A percentile compares a stretch with the other conserved stretches of the same genome.
phyloP scores from a whole-genome alignment of 2,113 vertebrate genomes.

The Platysteira castanea region DNA sequence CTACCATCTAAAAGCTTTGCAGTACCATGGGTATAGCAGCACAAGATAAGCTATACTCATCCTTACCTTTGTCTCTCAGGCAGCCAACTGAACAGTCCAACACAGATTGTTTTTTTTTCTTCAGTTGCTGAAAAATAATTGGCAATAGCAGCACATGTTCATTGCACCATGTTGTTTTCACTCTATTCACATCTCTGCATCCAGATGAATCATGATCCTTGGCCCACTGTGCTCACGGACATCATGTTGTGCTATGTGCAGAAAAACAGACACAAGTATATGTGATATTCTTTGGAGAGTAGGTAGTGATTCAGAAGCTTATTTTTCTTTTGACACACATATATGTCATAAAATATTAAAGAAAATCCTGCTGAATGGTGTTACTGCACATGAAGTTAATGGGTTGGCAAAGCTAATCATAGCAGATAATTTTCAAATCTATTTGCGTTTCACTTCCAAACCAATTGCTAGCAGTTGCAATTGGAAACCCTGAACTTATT shows the following conservation, averaged over 20 bases:
- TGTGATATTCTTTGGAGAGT: not conserved
- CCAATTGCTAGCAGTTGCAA: not conserved
- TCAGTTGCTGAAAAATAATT: not conserved
- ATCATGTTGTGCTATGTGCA: not conserved
- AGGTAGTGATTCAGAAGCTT: not conserved
- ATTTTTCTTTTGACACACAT: not conserved
- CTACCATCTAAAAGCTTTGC: not conserved
- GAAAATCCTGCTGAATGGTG: not conserved
- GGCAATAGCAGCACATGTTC: not conserved
- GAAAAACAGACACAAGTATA: not conserved
- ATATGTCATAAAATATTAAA: not conserved
- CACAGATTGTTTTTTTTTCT: not conserved
- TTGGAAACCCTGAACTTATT: not conserved
- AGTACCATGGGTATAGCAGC: not conserved
- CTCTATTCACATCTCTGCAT: not conserved
- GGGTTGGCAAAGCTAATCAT: not conserved
- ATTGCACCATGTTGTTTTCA: not conserved
- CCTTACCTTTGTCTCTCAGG: not conserved
- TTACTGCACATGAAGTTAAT: not conserved
- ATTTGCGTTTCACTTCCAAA: not conserved
- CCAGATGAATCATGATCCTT: not conserved
- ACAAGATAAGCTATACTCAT: not conserved
- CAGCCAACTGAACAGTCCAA: not conserved
- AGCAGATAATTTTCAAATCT: not conserved
- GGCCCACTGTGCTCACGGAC: not conserved